Base-by-base conservation (phyloP, 2,888 invertebrate genomes). In the Drosophila lacicola region DNA sequence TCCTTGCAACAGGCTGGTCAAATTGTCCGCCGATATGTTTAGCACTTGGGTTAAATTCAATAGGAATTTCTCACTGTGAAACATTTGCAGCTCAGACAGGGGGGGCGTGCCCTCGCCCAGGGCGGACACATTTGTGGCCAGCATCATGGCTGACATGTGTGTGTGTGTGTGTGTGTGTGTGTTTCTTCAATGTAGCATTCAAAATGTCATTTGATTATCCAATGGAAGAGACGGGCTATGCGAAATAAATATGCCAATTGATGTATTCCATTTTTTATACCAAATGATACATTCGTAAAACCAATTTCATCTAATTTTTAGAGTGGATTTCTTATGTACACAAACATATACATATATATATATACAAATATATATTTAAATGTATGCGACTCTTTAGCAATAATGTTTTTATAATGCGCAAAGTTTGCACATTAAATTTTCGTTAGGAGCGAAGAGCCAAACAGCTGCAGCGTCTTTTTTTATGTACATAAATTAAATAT, bases 1-100 rank as follows among this genome's bases (percentile, higher is more conserved):
- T n/a, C 61, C 70, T 13, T 87, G 72, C 46, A 89, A 69, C n/a
- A 89, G 66, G 50, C 74, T 89, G 25, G 91, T 91, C 13, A 92
- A 74, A 60, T 92, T 92, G 49, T 88, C 90, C 34, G 88, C 80
- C 3, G 92, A 90, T 42, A 91, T 91, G 77, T 92, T 92, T 10
- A 92, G 70, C 81, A 83, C 79, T 83, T 91, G 89, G 36, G 90
- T 92, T 70, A 91, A 78, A 71, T 92, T 92, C 74, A 88, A 83
- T 44, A 89, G 78, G 58, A 91, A 82, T 88, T 90, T 91, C 50
- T 92, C 91, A 46, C 82, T 90, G 54, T 89, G 90, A 55, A 91
- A 70, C 70, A 79, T 36, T 39, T 70, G 78, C 10, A 83, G 53
- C 19, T 88, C 87, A 45, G 87, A 14, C 36, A 80, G 25, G 46